phyloP scores from a whole-genome alignment of 2,888 invertebrate genomes.

The Emmelina monodactyla region DNA sequence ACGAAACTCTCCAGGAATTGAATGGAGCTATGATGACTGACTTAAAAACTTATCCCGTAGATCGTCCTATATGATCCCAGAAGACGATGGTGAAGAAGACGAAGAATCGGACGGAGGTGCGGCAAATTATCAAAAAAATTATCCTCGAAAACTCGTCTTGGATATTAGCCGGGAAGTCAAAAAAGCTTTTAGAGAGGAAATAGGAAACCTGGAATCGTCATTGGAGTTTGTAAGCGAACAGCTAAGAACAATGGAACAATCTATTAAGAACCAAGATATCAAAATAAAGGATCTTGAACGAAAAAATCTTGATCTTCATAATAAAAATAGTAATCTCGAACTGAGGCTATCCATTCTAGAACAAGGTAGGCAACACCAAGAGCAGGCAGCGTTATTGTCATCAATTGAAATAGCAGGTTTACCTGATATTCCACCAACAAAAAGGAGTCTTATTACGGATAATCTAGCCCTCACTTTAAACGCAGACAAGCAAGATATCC shows the following conservation, averaged over 20 bases:
- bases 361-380: not conserved
- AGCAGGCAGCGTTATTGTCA: slow-evolving; percentile 1
- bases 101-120: slow-evolving; percentile 3
- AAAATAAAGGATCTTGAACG: slow-evolving; percentile 16
- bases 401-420: slow-evolving; percentile 12
- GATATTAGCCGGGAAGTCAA: slow-evolving; percentile 15
- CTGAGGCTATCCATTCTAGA: not conserved
- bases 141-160: slow-evolving; percentile 12
- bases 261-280: slow-evolving; percentile 13
- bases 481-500: slow-evolving; percentile 4
- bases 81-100: slow-evolving; percentile 11
- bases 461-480: slow-evolving; percentile 8
- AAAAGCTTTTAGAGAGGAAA: not conserved
- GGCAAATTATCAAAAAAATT: slow-evolving; percentile 1
- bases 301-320: slow-evolving; percentile 8
- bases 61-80: slow-evolving; percentile 12
- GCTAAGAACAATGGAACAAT: slow-evolving; percentile 12
- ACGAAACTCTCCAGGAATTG: slow-evolving; percentile 11
- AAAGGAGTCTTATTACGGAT: slow-evolving; percentile 4
- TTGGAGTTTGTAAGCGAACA: slow-evolving; percentile 14
- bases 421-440: slow-evolving; percentile 7
- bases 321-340: slow-evolving; percentile 4
- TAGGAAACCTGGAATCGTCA: slow-evolving; percentile 7
- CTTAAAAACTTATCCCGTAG: slow-evolving; percentile 9
- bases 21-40: slow-evolving; percentile 16